Evolutionary conservation across 2,797 vertebrate species (phyloP), one percentile per base, ranked within the genome.

Genomic region (Cheirogaleus major): DNA sequence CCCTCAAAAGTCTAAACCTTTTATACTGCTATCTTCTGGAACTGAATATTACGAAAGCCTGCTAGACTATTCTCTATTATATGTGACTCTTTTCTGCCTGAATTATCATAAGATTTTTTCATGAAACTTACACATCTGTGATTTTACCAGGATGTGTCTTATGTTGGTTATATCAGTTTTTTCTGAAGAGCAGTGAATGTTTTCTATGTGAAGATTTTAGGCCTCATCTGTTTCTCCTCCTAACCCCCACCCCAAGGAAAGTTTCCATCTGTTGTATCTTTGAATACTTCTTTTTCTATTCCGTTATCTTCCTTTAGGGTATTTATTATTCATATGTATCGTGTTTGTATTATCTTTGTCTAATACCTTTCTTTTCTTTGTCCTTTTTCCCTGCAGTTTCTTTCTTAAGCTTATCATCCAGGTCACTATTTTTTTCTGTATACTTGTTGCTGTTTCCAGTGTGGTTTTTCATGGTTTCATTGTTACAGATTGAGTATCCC

Each of bases 81-180:
- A 43, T 80, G 30, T 50, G 18, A 78, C 25, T 89, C 41, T 5
- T 70, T 80, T 63, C 20, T 76, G 9, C 69, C 43, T 48, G 25
- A 50, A 80, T 67, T 89, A 89, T 92, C 27, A 27, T 89, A 48
- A 84, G 38, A 50, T 45, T 57, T 50, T 89, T 95, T 86, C 20
- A 63, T 86, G 81, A n/a, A 75, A 61, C 18, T 90, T 93, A 90
- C 69, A 59, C 32, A 41, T 87, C 25, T 80, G 2, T 90, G 22
- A 91, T 87, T 93, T 96, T 17, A 70, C 30, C 27, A 67, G 35
- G 22, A n/a, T 96, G 20, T 87, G 18, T 70, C 55, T 63, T 95
- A 4, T 78, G 45, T 87, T 91, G 70, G 78, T 93, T 91, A 87
- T 78, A 61, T 50, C 59, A 69, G 6, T 72, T 92, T 94, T 96